Evolutionary conservation across 1,140 invertebrate species (phyloP), one percentile per base, ranked within the genome.

Genomic region (Lethrus apterus): DNA sequence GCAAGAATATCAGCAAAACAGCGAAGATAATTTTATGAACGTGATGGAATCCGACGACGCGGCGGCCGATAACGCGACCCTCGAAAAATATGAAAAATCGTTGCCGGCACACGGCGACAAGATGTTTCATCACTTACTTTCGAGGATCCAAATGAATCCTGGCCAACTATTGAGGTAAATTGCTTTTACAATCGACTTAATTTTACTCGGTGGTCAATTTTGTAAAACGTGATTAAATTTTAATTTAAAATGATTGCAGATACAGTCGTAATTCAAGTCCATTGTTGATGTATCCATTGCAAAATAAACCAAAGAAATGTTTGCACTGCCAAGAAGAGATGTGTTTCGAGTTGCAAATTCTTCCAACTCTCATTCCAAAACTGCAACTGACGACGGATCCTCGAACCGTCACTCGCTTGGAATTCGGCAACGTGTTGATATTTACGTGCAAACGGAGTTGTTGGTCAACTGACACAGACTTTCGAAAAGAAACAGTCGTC

Each of bases 371-470:
- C 4, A 80, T 90, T 41, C 78, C 82, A 21, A 79, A 80, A 44
- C 65, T 92, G 7, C 69, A 68, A 45, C 63, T 87, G 11, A 70
- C 67, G 3, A 68, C 59, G 17, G 75, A 78, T 45, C 42, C 60
- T 30, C 49, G 54, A 23, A 48, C 54, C 14, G 57, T 57, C 14
- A 57, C 67, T 2, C 69, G 75, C 8, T 70, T 89, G 20, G 88
- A 93, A 65, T 91, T 84, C 65, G 84, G 89, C 5, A 89, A 84
- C 19, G 80, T 89, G 5, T 65, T 89, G 20, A 65, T 92, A 13
- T 91, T 82, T 56, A 86, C 87, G 2, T 93, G 89, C 62, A 64
- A 75, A n/a, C 75, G 76, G 54, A 89, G 84, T 63, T 93, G 89
- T 64, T 93, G 89, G 88, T 76, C 77, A 32, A 66, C 75, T 3